phyloP scores from a whole-genome alignment of 2,113 vertebrate species.

The Chloroceryle aenea region DNA sequence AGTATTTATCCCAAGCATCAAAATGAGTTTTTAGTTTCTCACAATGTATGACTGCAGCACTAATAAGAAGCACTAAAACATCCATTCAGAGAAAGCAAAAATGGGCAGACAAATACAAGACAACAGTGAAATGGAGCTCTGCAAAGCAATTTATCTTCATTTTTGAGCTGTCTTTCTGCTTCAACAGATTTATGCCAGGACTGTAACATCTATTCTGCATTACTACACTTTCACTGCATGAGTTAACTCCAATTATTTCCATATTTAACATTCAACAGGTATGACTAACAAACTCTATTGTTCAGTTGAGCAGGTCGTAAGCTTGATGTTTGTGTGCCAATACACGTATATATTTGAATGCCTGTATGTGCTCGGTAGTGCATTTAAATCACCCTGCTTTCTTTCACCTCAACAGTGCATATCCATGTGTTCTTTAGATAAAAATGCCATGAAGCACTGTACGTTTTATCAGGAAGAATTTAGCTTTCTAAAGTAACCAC shows the following conservation, averaged over 20 bases:
- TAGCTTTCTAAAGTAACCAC: background rate
- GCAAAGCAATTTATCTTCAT: conserved; percentile 22
- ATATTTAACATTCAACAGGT: conserved; percentile 23
- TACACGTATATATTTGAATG: background rate
- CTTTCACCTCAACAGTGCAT: background rate
- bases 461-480: background rate
- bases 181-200: background rate
- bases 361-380: background rate
- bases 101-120: background rate
- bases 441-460: background rate
- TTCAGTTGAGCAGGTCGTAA: background rate
- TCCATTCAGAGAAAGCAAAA: background rate
- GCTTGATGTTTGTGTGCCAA: background rate
- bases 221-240: background rate
- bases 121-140: background rate
- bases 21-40: background rate
- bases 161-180: background rate
- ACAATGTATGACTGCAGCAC: background rate
- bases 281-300: background rate
- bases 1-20: background rate
- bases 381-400: background rate
- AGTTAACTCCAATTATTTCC: conserved; percentile 22
- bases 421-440: background rate
- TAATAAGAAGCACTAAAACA: background rate
- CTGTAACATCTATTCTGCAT: background rate